These are phyloP conservation scores for Rallus crepitans DNA, from an alignment of 2,797 vertebrate species.

Conservation along the genomic window DNA sequence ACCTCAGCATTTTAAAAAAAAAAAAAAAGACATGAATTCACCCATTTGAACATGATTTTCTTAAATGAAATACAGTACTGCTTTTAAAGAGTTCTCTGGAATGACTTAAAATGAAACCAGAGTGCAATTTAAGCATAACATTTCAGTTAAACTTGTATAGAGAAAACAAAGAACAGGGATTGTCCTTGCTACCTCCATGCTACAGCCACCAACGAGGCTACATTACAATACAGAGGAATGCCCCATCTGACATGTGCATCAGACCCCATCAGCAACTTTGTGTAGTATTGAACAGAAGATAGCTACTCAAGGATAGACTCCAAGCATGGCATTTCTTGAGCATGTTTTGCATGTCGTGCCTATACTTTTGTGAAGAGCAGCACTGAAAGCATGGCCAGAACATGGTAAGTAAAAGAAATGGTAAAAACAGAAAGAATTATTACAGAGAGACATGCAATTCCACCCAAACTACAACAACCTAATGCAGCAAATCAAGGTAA, in stretches of 20 bases:
- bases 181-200: neutral
- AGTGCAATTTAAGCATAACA: neutral
- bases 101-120: neutral
- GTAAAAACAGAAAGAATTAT: neutral
- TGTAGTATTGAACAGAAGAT: neutral
- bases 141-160: neutral
- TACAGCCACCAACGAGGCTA: neutral
- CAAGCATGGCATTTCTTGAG: neutral
- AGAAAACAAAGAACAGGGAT: neutral
- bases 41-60: neutral
- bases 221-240: neutral
- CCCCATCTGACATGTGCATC: accelerated
- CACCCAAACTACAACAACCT: neutral
- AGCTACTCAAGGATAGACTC: neutral
- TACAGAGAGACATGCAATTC: neutral
- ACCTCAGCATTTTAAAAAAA: neutral
- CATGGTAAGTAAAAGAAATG: neutral
- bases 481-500: neutral
- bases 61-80: neutral
- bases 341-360: neutral
- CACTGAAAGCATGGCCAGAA: neutral
- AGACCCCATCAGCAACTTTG: neutral
- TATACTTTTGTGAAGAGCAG: neutral
- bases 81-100: neutral
- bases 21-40: neutral